Conservation (phyloP, 2,113 vertebrate genomes). For the Carollia perspicillata region DNA sequence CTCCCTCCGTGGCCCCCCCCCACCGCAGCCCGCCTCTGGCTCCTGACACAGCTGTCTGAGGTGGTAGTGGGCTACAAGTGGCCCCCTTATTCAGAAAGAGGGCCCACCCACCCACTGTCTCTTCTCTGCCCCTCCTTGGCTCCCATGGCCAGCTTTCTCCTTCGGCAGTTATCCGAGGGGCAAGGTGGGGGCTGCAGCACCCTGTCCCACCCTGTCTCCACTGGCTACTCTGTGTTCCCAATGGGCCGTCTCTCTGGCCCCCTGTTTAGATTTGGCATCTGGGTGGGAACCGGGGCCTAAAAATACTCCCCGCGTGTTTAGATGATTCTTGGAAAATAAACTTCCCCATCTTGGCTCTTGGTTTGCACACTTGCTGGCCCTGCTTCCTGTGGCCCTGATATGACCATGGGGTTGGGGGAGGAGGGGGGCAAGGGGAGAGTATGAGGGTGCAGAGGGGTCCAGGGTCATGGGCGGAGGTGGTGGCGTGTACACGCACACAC, state of each 20-base stretch:
- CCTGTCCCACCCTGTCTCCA: background rate
- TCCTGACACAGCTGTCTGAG: background rate
- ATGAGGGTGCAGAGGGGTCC: background rate
- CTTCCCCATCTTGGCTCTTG: conserved; percentile 50
- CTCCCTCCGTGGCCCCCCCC: rapidly evolving
- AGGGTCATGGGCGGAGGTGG: background rate
- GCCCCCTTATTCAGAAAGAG: background rate
- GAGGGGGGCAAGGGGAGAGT: background rate
- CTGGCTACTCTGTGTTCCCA: background rate
- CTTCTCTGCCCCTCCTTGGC: background rate
- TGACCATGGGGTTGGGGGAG: background rate
- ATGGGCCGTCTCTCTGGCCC: background rate
- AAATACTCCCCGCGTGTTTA: conserved; percentile 68
- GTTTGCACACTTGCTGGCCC: conserved; percentile 32
- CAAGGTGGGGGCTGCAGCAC: background rate
- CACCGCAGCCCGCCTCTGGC: background rate
- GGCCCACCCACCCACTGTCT: background rate
- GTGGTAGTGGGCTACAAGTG: too few species aligned
- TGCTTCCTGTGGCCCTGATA: conserved; percentile 63
- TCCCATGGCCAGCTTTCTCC: background rate
- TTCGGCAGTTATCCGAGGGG: background rate
- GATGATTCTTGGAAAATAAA: conserved; percentile 72
- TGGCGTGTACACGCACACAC: too few species aligned
- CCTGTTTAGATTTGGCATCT: conserved; percentile 47
- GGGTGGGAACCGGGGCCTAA: conserved; percentile 36